Evolutionary conservation across 2,113 vertebrate species (phyloP).

Genomic region (Platysternon megacephalum): DNA sequence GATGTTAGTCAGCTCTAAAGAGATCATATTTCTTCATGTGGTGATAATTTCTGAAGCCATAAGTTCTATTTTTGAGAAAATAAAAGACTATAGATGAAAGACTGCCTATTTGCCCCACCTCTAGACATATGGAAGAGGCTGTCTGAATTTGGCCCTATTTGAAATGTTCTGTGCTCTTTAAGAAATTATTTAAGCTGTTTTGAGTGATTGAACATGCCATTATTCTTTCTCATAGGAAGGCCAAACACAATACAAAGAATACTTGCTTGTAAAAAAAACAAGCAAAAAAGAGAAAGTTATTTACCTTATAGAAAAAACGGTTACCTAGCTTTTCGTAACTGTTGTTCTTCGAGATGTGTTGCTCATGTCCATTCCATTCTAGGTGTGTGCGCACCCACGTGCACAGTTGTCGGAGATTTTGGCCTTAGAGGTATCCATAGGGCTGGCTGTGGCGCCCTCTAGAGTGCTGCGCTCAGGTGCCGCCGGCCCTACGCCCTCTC

Average conservation of each 20-base stretch:
- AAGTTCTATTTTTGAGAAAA: slow-evolving; percentile 14
- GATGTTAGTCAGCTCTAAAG: not conserved
- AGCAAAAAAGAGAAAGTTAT: not conserved
- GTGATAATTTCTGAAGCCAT: slow-evolving; percentile 27
- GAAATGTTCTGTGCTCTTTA: slow-evolving; percentile 15
- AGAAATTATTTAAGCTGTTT: slow-evolving; percentile 28
- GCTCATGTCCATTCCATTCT: too few relatives aligned
- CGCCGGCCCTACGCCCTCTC: too few relatives aligned
- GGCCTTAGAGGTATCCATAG: too few relatives aligned
- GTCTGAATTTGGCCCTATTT: slow-evolving; percentile 32
- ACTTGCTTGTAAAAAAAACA: slow-evolving; percentile 8
- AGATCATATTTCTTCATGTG: not conserved
- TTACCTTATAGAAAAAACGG: not conserved
- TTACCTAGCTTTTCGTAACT: too few relatives aligned
- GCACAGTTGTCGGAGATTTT: too few relatives aligned
- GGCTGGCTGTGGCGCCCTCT: too few relatives aligned
- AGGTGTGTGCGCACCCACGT: too few relatives aligned
- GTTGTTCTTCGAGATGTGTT: too few relatives aligned
- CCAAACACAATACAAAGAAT: slow-evolving; percentile 24
- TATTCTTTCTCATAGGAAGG: slow-evolving; percentile 19
- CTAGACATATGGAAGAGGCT: slow-evolving; percentile 3
- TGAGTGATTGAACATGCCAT: not conserved
- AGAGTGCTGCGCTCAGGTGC: too few relatives aligned
- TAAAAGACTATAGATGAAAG: not conserved
- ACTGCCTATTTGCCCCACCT: slow-evolving; percentile 8